phyloP scores from a whole-genome alignment of 30 jellyfish, hydroid and myxozoan species.

The Turritopsis rubra region DNA sequence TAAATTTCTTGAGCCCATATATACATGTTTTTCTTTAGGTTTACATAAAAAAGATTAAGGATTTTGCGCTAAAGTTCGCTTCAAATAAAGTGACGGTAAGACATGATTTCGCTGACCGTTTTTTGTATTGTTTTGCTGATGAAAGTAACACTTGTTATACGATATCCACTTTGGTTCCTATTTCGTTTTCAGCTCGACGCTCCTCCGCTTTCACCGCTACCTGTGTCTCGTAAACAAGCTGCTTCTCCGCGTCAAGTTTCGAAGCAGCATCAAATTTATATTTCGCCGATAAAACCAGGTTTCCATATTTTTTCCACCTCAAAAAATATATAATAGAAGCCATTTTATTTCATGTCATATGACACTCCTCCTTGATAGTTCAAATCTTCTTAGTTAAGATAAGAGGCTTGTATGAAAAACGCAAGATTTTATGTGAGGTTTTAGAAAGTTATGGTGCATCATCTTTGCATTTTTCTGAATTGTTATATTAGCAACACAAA shows the following conservation, averaged over 20 bases:
- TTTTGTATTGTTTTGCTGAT: too few species aligned
- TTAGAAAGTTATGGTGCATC: too few species aligned
- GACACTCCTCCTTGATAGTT: too few species aligned
- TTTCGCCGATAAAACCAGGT: slow-evolving; percentile 90
- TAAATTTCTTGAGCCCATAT: not conserved
- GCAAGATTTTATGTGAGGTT: too few species aligned
- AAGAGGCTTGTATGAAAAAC: too few species aligned
- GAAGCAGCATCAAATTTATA: slow-evolving; percentile 57
- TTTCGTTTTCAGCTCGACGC: slow-evolving; percentile 64
- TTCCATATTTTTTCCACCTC: too few species aligned
- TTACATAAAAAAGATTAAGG: slow-evolving; percentile 74
- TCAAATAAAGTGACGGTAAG: slow-evolving; percentile 63
- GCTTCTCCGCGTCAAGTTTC: slow-evolving; percentile 92
- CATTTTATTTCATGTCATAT: not conserved
- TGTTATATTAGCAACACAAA: slow-evolving; percentile 38
- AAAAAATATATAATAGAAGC: not conserved
- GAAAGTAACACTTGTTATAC: not conserved
- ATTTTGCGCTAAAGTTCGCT: slow-evolving; percentile 80
- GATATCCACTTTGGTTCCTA: not conserved
- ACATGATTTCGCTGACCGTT: not conserved
- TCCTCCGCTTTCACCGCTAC: slow-evolving; percentile 93
- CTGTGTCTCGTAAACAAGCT: slow-evolving; percentile 68
- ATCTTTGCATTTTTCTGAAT: too few species aligned
- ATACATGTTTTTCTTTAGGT: slow-evolving; percentile 23
- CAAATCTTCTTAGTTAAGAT: too few species aligned